These are phyloP conservation scores for Neodiprion pinetum DNA, from an alignment of 1,140 invertebrate species.

Conservation along the genomic window DNA sequence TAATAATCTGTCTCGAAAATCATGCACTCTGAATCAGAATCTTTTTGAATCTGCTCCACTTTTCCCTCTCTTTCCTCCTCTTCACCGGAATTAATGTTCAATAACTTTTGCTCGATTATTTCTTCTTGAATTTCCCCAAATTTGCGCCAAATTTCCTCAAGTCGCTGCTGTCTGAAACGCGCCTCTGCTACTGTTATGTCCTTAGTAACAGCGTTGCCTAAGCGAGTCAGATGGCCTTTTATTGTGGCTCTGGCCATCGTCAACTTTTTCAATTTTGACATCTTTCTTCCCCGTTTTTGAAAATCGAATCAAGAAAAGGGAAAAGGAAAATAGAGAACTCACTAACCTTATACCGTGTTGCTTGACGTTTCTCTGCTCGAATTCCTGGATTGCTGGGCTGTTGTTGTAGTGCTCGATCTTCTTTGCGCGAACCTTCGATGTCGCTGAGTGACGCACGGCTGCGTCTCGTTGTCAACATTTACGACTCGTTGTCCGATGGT, in stretches of 20 bases:
- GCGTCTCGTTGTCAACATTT: too few species aligned
- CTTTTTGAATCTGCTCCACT: conserved; percentile 1
- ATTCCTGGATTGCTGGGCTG: too few species aligned
- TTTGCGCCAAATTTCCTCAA: conserved; percentile 15
- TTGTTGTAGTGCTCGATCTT: too few species aligned
- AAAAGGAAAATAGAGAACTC: too few species aligned
- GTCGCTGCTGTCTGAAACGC: neutral
- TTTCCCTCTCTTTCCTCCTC: neutral
- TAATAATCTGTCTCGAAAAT: conserved; percentile 12
- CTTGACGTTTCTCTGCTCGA: too few species aligned
- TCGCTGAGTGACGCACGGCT: too few species aligned
- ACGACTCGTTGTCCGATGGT: too few species aligned
- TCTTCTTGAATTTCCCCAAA: conserved; percentile 11
- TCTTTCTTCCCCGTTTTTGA: too few species aligned
- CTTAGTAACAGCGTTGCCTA: conserved; percentile 15
- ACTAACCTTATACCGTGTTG: too few species aligned
- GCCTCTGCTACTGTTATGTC: conserved; percentile 12
- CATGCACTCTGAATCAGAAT: conserved; percentile 8
- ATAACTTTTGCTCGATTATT: conserved; percentile 2
- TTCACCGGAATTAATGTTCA: neutral
- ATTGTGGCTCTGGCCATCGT: conserved; percentile 6
- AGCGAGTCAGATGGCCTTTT: conserved; percentile 17
- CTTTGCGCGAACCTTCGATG: too few species aligned
- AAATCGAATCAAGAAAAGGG: too few species aligned
- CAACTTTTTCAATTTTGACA: neutral